Conservation (phyloP, 2,888 invertebrate species). For the Temnothorax rugatulus region DNA sequence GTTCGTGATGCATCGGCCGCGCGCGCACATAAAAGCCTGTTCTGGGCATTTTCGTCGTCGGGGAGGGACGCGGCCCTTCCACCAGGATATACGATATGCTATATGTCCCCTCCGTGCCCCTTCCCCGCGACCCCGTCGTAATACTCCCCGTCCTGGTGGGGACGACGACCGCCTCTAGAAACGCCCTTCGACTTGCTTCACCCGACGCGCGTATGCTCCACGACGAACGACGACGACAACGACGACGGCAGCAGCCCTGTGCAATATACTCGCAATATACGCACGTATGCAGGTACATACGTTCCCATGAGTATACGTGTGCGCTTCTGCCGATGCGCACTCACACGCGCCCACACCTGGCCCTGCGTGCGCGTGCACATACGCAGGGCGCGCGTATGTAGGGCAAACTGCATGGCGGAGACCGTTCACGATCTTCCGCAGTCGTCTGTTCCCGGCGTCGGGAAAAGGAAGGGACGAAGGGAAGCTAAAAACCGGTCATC, state of each 20-base stretch:
- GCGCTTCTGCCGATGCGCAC: constrained; percentile 1
- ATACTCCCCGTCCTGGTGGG: constrained; percentile 78
- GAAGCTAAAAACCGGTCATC: constrained; percentile 19
- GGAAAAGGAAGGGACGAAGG: constrained; percentile 26
- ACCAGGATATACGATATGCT: constrained; percentile 65
- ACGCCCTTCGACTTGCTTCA: constrained; percentile 84
- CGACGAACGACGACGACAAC: constrained; percentile 50
- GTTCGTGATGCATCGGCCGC: constrained; percentile 45
- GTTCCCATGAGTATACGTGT: neutral
- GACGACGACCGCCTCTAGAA: constrained; percentile 86
- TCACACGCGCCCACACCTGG: constrained; percentile 39
- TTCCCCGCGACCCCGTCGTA: constrained; percentile 44
- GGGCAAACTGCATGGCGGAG: constrained; percentile 53
- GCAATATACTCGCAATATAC: constrained; percentile 67
- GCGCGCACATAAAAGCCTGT: constrained; percentile 60
- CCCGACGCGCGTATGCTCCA: constrained; percentile 67
- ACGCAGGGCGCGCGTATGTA: constrained; percentile 15
- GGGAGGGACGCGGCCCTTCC: constrained; percentile 70
- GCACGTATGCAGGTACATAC: constrained; percentile 59
- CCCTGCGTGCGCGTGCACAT: constrained; percentile 1
- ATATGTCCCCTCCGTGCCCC: constrained; percentile 61
- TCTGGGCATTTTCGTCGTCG: constrained; percentile 63
- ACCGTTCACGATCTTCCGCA: constrained; percentile 40
- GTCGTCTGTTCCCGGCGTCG: constrained; percentile 16
- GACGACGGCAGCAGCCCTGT: constrained; percentile 22